A percentile compares a stretch with the other conserved stretches of the same genome.
Evolutionary conservation across 1,140 invertebrate species (phyloP).

Genomic region (Drosophila triauraria): DNA sequence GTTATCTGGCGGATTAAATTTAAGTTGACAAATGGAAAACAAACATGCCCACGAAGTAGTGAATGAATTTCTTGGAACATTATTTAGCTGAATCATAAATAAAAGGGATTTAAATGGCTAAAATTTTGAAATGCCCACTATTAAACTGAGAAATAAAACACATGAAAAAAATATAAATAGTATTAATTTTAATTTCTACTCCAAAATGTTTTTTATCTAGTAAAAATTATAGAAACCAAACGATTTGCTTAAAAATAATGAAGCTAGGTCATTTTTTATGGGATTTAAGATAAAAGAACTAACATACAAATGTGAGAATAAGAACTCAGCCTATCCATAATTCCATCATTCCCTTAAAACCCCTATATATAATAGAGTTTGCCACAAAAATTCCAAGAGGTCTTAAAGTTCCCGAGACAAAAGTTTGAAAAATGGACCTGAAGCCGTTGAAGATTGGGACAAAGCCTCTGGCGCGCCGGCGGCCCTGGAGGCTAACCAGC

Average conservation of each 20-base stretch:
- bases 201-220: too few species aligned
- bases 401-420: slow-evolving; percentile 43
- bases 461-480: slow-evolving; percentile 27
- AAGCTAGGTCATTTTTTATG: not conserved
- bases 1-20: slow-evolving; percentile 32
- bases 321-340: not conserved
- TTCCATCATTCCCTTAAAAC: slow-evolving; percentile 1
- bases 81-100: slow-evolving; percentile 6
- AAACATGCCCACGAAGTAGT: slow-evolving; percentile 17
- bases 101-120: not conserved
- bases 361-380: not conserved
- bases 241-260: not conserved
- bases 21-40: slow-evolving; percentile 30
- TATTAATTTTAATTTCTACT: too few species aligned
- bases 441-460: slow-evolving; percentile 39
- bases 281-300: not conserved
- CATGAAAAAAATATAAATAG: too few species aligned
- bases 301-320: not conserved
- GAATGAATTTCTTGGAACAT: slow-evolving; percentile 14
- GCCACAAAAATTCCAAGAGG: slow-evolving; percentile 22
- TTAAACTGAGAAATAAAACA: too few species aligned
- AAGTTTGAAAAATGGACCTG: slow-evolving; percentile 54
- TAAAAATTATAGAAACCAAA: not conserved
- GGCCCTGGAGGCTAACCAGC: slow-evolving; percentile 39
- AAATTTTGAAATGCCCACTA: not conserved